These are phyloP conservation scores for Sphaeramia orbicularis DNA, from an alignment of 2,797 vertebrate species.

Conservation along the genomic window DNA sequence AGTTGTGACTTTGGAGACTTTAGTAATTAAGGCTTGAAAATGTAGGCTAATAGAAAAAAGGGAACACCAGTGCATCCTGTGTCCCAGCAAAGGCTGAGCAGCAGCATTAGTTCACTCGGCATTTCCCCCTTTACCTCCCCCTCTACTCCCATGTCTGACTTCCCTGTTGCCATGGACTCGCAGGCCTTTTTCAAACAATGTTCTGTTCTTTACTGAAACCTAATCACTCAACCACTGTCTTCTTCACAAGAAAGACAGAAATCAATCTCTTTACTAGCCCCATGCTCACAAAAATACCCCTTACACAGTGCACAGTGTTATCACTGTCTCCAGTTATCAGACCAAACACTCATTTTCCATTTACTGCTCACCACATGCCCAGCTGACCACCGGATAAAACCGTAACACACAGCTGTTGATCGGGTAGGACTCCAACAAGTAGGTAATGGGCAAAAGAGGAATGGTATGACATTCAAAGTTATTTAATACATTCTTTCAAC, in stretches of 20 bases:
- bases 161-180: constrained; percentile 80
- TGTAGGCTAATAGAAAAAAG: constrained; percentile 60
- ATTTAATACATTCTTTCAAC: constrained; percentile 21
- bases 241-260: constrained; percentile 60
- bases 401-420: constrained; percentile 21
- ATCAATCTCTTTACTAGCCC: constrained; percentile 55
- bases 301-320: constrained; percentile 35
- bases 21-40: constrained; percentile 60
- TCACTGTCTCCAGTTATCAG: constrained; percentile 40
- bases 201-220: constrained; percentile 75
- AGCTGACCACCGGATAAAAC: constrained; percentile 16
- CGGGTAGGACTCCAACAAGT: constrained; percentile 11
- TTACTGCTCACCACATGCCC: constrained; percentile 22
- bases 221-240: constrained; percentile 68
- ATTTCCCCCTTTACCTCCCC: constrained; percentile 26
- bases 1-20: constrained; percentile 53
- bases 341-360: constrained; percentile 38
- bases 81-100: constrained; percentile 20
- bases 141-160: constrained; percentile 46
- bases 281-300: constrained; percentile 7
- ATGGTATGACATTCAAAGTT: not conserved
- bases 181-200: constrained; percentile 76
- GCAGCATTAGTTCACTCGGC: constrained; percentile 50
- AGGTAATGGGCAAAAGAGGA: not conserved
- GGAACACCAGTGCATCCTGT: constrained; percentile 43